A percentile compares a stretch with the other conserved stretches of the same genome.
Evolutionary conservation across 2,113 vertebrate genomes (phyloP).

Genomic region (Myiagra hebetior): DNA sequence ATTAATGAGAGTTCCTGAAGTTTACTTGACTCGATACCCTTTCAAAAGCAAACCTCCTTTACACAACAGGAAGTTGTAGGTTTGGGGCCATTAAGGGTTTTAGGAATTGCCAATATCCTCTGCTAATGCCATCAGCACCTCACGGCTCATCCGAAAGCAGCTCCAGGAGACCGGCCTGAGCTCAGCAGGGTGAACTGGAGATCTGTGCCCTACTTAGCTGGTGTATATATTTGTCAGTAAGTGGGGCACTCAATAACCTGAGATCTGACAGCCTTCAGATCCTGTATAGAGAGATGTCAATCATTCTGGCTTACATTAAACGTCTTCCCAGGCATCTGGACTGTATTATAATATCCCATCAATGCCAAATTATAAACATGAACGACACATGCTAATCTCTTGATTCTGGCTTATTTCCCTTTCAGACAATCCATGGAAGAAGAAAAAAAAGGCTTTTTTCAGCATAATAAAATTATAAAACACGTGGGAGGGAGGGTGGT

Average conservation of each 20-base stretch:
- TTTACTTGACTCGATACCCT: neutral
- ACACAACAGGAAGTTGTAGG: neutral
- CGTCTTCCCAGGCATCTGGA: conserved; percentile 41
- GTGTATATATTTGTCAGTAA: conserved; percentile 13
- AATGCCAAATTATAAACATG: neutral
- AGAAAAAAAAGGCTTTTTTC: neutral
- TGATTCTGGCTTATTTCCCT: conserved; percentile 22
- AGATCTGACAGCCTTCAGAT: conserved; percentile 49
- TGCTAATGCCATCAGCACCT: neutral
- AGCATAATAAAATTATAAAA: neutral
- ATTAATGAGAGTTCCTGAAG: neutral
- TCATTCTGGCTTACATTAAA: conserved; percentile 51
- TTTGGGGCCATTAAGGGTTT: neutral
- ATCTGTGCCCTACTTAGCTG: conserved; percentile 44
- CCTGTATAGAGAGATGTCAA: conserved; percentile 42
- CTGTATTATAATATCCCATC: neutral
- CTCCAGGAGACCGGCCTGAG: neutral
- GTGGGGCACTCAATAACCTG: conserved; percentile 58
- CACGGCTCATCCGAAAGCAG: neutral
- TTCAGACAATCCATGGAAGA: neutral
- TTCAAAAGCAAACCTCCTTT: neutral
- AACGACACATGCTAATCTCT: conserved; percentile 1
- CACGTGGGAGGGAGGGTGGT: neutral
- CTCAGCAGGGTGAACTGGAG: neutral
- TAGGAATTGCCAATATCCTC: neutral